Conservation (phyloP, 2,888 invertebrate species). For the Lasius fuliginosus region DNA sequence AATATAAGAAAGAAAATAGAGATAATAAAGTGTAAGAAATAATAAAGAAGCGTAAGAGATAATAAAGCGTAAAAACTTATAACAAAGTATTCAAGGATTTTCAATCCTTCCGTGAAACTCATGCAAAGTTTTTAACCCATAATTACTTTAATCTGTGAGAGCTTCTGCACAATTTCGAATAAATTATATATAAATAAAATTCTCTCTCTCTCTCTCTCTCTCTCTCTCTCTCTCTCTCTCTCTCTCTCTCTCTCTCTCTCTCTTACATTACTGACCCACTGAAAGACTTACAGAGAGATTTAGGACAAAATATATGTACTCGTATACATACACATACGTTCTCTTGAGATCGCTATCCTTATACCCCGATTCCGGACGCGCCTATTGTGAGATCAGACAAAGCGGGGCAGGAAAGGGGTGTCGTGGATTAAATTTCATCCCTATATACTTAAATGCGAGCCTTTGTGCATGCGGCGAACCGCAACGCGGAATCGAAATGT, state of each 20-base stretch:
- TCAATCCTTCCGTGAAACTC: not conserved
- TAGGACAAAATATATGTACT: not conserved
- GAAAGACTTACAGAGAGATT: constrained; percentile 8
- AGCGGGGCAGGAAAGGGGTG: constrained; percentile 57
- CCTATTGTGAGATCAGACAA: constrained; percentile 29
- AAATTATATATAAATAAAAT: not conserved
- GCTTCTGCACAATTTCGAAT: not conserved
- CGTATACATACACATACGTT: not conserved
- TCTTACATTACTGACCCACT: not conserved
- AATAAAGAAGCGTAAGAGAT: not conserved
- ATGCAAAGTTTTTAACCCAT: not conserved
- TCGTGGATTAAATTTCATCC: constrained; percentile 80
- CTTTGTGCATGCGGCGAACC: constrained; percentile 77
- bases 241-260: not conserved
- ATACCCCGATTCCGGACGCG: constrained; percentile 2
- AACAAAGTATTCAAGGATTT: not conserved
- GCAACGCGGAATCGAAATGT: constrained; percentile 77
- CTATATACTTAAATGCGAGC: constrained; percentile 73
- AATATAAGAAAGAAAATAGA: not conserved
- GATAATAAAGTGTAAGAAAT: not conserved
- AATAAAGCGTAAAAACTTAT: not conserved
- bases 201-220: not conserved
- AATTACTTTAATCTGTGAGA: constrained; percentile 2
- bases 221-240: not conserved
- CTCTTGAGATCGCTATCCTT: constrained; percentile 5